Base-by-base conservation (phyloP, 2,113 vertebrate species). In the Myotis brandtii region DNA sequence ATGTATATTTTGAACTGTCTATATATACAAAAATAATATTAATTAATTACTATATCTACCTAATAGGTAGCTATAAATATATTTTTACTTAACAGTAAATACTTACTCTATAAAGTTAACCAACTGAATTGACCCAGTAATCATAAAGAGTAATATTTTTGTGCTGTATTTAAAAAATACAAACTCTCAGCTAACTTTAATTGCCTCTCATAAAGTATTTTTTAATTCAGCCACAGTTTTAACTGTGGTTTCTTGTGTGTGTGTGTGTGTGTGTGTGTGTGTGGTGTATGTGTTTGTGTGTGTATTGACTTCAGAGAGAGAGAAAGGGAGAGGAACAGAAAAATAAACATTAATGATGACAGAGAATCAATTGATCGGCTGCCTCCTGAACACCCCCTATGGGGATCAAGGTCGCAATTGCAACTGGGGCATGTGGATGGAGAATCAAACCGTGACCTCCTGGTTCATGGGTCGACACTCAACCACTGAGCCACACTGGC, bases 121-220 rank as follows among this genome's bases (percentile, higher is more conserved):
- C 30, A 64, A 54, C 2, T 84, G 20, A 97, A 96, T 50, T 67
- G 25, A 56, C 16, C 30, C 30, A 56, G 75, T 70, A 89, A 73
- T 5, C 27, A 54, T 48, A 66, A 62, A 89, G 40, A 27, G 0
- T 73, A 91, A 92, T 52, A 5, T 89, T 95, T 64, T 95, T 30
- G 72, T 72, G 37, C 32, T 86, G 21, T 86, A 75, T 93, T 92
- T 77, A 37, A 67, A 93, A 77, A 92, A 79, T 89, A 82, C 2
- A 79, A 87, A 79, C 66, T n/a, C 48, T 96, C 30, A 86, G 1
- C 25, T 93, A 21, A 91, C 12, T 54, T 90, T 72, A 50, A 81
- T 82, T 82, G 89, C 27, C 11, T 89, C 13, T 56, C 86, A 46
- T 50, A 89, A 86, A 95, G 30, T 83, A 59, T 25, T 86, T 93